phyloP scores from a whole-genome alignment of 2,797 vertebrate species.

The Tarsius wallacei region DNA sequence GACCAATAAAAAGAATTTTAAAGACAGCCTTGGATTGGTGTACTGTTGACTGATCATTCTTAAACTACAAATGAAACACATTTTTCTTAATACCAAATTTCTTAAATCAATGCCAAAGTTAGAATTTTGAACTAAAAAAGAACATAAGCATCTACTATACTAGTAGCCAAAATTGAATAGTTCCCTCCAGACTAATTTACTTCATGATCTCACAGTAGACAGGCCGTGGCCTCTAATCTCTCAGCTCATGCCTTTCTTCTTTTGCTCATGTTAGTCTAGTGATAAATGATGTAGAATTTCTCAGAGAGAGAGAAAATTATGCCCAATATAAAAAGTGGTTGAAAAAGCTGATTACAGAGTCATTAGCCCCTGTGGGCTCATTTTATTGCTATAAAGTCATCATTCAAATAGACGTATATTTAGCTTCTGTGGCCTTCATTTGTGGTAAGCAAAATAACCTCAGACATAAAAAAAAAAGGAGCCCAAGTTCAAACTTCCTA shows the following conservation, averaged over 20 bases:
- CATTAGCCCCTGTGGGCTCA: slow-evolving; percentile 87
- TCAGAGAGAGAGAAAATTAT: slow-evolving; percentile 86
- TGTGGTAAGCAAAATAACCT: slow-evolving; percentile 85
- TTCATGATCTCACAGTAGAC: slow-evolving; percentile 66
- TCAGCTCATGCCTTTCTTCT: slow-evolving; percentile 73
- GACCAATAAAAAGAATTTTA: background rate
- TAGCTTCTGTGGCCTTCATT: slow-evolving; percentile 85
- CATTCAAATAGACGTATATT: slow-evolving; percentile 86
- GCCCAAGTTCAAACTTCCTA: slow-evolving; percentile 78
- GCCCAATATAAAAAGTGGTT: slow-evolving; percentile 86
- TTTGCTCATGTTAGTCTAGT: slow-evolving; percentile 83
- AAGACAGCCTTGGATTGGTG: background rate
- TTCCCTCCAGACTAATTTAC: slow-evolving; percentile 52
- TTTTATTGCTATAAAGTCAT: slow-evolving; percentile 86
- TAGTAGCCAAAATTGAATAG: slow-evolving; percentile 3
- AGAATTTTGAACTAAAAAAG: slow-evolving; percentile 15
- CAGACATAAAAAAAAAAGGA: slow-evolving; percentile 24
- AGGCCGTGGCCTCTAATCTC: slow-evolving; percentile 77
- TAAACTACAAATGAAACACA: slow-evolving; percentile 2
- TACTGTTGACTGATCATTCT: background rate
- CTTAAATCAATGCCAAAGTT: slow-evolving; percentile 14
- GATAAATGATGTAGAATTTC: slow-evolving; percentile 87
- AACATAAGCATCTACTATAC: background rate
- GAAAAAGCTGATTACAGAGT: slow-evolving; percentile 87
- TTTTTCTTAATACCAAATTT: slow-evolving; percentile 33